Evolutionary conservation across 2,113 vertebrate species (phyloP).

Genomic region (Atherinomorus stipes): DNA sequence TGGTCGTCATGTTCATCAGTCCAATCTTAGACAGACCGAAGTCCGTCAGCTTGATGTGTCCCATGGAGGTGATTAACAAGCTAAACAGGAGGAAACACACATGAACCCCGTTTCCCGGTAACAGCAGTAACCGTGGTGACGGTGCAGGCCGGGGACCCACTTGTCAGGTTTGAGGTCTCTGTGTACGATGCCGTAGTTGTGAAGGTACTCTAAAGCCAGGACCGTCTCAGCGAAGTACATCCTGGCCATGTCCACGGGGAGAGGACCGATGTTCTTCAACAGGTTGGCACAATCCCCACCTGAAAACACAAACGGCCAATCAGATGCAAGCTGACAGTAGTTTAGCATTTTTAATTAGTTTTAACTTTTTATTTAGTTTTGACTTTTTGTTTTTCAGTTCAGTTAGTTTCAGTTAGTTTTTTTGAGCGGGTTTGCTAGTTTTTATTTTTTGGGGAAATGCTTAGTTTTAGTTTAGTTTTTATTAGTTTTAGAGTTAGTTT

Average conservation of each 20-base stretch:
- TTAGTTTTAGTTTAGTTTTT: too few relatives aligned
- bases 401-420: too few relatives aligned
- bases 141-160: constrained; percentile 78
- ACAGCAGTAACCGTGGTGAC: constrained; percentile 7
- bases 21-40: constrained; percentile 96
- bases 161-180: constrained; percentile 98
- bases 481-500: too few relatives aligned
- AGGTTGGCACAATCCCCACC: constrained; percentile 94
- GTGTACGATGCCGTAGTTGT: constrained; percentile 97
- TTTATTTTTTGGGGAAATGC: too few relatives aligned
- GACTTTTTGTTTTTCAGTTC: too few relatives aligned
- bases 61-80: constrained; percentile 95
- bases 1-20: constrained; percentile 98
- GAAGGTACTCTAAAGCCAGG: constrained; percentile 92
- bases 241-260: constrained; percentile 94
- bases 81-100: constrained; percentile 72
- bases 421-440: too few relatives aligned
- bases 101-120: too few relatives aligned
- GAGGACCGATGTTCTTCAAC: constrained; percentile 94
- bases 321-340: too few relatives aligned
- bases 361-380: too few relatives aligned
- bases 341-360: too few relatives aligned
- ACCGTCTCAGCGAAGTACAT: constrained; percentile 98
- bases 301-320: constrained; percentile 61
- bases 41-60: constrained; percentile 97